These are phyloP conservation scores for Dendrolimus punctatus DNA, from an alignment of 1,140 invertebrate species.

Conservation along the genomic window DNA sequence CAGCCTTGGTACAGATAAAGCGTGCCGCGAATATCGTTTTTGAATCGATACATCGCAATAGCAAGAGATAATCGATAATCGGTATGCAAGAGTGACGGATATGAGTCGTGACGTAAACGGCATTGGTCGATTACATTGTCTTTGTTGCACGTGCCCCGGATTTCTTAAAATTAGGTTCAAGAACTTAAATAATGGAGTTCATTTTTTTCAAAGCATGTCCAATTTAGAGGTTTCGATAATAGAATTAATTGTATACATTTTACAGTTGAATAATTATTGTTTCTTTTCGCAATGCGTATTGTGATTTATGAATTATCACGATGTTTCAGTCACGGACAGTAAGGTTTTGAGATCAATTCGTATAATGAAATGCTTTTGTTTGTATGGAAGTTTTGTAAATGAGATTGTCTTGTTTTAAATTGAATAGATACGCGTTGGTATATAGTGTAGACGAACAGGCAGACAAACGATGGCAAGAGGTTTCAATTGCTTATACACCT, in stretches of 20 bases:
- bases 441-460: too few relatives aligned
- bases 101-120: slow-evolving; percentile 45
- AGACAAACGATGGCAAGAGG: too few relatives aligned
- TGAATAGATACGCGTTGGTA: too few relatives aligned
- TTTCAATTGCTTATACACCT: too few relatives aligned
- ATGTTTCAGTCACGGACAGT: background rate
- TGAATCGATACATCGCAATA: slow-evolving; percentile 30
- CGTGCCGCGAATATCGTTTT: slow-evolving; percentile 17
- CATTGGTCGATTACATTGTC: slow-evolving; percentile 45
- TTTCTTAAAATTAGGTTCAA: slow-evolving; percentile 50
- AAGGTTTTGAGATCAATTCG: too few relatives aligned
- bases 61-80: slow-evolving; percentile 41
- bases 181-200: slow-evolving; percentile 16
- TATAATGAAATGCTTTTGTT: too few relatives aligned
- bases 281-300: slow-evolving; percentile 4
- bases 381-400: too few relatives aligned
- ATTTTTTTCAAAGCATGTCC: slow-evolving; percentile 18
- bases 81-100: slow-evolving; percentile 32
- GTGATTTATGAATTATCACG: slow-evolving; percentile 4
- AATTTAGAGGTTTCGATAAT: slow-evolving; percentile 7
- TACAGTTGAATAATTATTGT: background rate
- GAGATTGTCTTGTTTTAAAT: too few relatives aligned
- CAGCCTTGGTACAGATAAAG: slow-evolving; percentile 26
- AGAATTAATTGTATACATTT: too few relatives aligned
- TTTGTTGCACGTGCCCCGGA: slow-evolving; percentile 43